Evolutionary conservation across 2,888 invertebrate genomes (phyloP), one percentile per base, ranked within the genome.

Genomic region (Orthosia gothica): DNA sequence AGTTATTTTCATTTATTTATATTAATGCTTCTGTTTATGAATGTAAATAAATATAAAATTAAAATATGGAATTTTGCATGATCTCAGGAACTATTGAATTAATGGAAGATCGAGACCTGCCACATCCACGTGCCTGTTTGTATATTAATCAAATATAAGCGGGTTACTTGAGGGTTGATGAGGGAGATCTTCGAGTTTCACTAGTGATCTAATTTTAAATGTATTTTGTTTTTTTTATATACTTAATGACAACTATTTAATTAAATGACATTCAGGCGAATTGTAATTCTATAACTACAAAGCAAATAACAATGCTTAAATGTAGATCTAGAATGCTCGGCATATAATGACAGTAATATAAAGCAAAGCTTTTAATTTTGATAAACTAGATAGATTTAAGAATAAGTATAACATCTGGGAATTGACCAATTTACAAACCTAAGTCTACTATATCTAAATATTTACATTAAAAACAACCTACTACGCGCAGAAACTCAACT

Each of bases 391-490:
- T 89, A 91, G 88, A 90, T 89, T 91, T 91, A 90, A 92, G 89
- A 92, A 91, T 89, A 92, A 89, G 89, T 92, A 79, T 89, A 80
- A 57, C 70, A 87, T 90, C 89, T 93, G 91, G 92, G 93, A 96
- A 96, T 96, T 96, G 95, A 96, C 95, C 91, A 93, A 94, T 93
- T 95, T 94, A 95, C 92, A 93, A 93, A 92, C 88, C 93, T 95
- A 94, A 87, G 82, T 85, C 92, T 94, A 94, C 87, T 20, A 67
- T 90, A 90, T 86, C 90, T 89, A 81, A 87, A 87, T 92, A 92
- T 91, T 90, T 93, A 93, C 92, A 93, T 71, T 74, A 77, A 50
- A 86, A 79, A 76, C 64, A 82, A 88, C 82, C 83, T 88, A 90
- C 79, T 79, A 80, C 86, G 86, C 88, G 83, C 84, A 84, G 88